Conservation (phyloP, 2,888 invertebrate species). For the Mythimna ferrago region DNA sequence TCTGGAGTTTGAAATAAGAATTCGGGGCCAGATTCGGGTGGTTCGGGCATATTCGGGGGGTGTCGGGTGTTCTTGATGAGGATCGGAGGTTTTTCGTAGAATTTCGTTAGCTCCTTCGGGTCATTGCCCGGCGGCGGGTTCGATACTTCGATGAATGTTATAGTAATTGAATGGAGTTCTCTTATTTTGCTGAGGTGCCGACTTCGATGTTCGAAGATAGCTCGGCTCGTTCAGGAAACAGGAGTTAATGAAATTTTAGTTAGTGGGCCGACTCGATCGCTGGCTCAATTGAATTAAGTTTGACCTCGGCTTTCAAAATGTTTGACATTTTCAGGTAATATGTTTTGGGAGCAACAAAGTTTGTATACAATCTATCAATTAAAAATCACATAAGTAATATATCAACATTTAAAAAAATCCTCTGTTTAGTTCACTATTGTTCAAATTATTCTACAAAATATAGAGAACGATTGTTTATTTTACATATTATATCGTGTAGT, state of each 20-base stretch:
- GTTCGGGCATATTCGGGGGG: conserved; percentile 86
- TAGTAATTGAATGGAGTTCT: conserved; percentile 83
- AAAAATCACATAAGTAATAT: no score
- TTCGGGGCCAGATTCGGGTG: conserved; percentile 88
- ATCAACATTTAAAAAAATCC: no score
- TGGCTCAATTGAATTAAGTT: conserved; percentile 57
- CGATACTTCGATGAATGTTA: conserved; percentile 87
- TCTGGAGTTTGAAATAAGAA: conserved; percentile 90
- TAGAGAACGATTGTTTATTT: no score
- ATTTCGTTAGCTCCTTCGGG: conserved; percentile 86
- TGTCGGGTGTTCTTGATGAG: conserved; percentile 88
- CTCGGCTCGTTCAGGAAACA: conserved; percentile 66
- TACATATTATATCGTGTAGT: no score
- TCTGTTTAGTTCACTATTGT: no score
- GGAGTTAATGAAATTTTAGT: conserved; percentile 73
- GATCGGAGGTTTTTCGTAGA: conserved; percentile 88
- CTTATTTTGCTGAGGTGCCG: conserved; percentile 62
- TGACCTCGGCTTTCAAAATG: conserved; percentile 41
- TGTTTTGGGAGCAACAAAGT: neutral
- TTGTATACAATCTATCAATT: neutral
- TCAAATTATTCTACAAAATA: no score
- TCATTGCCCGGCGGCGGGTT: conserved; percentile 86
- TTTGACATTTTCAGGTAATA: conserved; percentile 19
- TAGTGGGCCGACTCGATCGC: conserved; percentile 57
- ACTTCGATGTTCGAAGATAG: conserved; percentile 60